Evolutionary conservation across 2,888 invertebrate genomes (phyloP).

Genomic region (Eupithecia insigniata): DNA sequence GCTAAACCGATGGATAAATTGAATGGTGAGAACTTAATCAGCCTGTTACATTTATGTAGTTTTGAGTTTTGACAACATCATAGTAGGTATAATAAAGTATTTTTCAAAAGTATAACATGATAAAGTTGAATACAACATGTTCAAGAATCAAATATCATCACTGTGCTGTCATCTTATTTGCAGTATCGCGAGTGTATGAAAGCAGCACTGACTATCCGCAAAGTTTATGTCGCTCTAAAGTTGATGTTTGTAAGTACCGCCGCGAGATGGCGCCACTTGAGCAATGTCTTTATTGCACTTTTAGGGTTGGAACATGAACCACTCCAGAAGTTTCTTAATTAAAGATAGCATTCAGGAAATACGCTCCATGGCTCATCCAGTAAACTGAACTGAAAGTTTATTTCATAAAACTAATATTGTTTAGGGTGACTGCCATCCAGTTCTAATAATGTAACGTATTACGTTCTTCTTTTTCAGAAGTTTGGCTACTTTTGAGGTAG

Average conservation of each 20-base stretch:
- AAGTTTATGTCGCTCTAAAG: constrained; percentile 31
- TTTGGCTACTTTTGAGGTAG: too few species aligned
- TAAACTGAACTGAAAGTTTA: background rate
- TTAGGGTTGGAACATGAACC: constrained; percentile 26
- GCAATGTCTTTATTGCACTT: constrained; percentile 38
- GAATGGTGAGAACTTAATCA: too few species aligned
- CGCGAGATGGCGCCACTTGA: constrained; percentile 22
- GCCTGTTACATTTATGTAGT: too few species aligned
- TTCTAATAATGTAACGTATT: too few species aligned
- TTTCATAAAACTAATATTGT: background rate
- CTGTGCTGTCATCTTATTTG: background rate
- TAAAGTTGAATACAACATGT: background rate
- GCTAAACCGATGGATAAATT: too few species aligned
- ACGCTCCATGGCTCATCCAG: background rate
- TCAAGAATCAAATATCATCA: background rate
- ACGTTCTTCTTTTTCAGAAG: too few species aligned
- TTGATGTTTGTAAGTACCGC: constrained; percentile 31
- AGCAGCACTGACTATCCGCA: constrained; percentile 3
- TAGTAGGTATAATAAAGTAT: too few species aligned
- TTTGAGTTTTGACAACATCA: too few species aligned
- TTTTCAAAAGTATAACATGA: background rate
- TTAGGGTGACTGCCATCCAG: background rate
- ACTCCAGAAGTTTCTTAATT: constrained; percentile 27
- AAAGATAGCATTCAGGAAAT: constrained; percentile 8
- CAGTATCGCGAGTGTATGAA: background rate